Base-by-base conservation (phyloP, 2,888 invertebrate genomes). In the Synanthedon myopaeformis region DNA sequence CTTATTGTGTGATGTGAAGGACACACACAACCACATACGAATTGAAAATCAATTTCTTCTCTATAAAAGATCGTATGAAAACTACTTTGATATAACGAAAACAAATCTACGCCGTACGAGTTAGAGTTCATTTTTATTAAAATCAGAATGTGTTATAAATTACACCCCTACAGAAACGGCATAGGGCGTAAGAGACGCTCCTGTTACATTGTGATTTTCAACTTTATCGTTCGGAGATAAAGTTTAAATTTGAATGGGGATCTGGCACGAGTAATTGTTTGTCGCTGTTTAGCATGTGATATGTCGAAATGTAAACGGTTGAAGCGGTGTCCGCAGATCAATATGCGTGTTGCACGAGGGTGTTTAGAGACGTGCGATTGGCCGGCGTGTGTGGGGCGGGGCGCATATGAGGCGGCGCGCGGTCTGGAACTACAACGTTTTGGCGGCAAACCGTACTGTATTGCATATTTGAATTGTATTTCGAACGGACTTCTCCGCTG, bases 281-380 rank as follows among this genome's bases (percentile, higher is more conserved):
- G 82, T 75, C 80, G 74, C 76, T 84, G 82, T 84, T 85, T 84
- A 82, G 82, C 78, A 76, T 83, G 86, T 84, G 87, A 86, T 86
- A 86, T 85, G 86, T 86, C 85, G 86, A 86, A 85, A 83, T 79
- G 82, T 84, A 82, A 83, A 81, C 82, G 80, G 79, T 81, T 83
- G 76, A 80, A 79, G 79, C 81, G 74, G 70, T 76, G 81, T 84
- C 85, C 83, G 79, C 86, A 87, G 88, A 88, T 88, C 88, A 85
- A 88, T 88, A 88, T 87, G 86, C 83, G 87, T 85, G 83, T 79
- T 69, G 81, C 76, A 79, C 75, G 79, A 77, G 83, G 81, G 81
- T 82, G 84, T 82, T 74, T 70, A 76, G 75, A 74, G 76, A 70
- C 70, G 68, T 72, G 82, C 76, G 76, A 88, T 88, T 88, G 88